Evolutionary conservation across 2,797 vertebrate species (phyloP), one percentile per base, ranked within the genome.

Genomic region (Semaprochilodus insignis): DNA sequence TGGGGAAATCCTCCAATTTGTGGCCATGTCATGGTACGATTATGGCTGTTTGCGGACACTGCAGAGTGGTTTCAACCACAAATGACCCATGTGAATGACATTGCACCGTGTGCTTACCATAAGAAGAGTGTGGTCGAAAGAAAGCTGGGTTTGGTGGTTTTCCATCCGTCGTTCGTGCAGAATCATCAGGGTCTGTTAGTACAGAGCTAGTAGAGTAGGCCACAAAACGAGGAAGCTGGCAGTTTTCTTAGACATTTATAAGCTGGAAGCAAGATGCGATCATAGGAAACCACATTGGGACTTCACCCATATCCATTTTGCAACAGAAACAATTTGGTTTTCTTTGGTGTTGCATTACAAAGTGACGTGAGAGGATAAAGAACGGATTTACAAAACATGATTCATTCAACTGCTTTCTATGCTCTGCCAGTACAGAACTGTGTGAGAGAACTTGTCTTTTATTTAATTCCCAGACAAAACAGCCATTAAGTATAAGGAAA

Each of bases 61-160:
- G 1, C 6, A 40, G 65, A n/a, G 44, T 77, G 54, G 60, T 66
- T 54, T 69, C 54, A 44, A 75, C 87, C 40, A 19, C 66, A 74
- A 69, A 63, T 77, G 40, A 59, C 73, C 76, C 57, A 67, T 81
- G 69, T 16, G 19, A 74, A 69, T 78, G 80, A 88, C 70, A 25
- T 10, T 15, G 78, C 48, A 31, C 48, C 66, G 36, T 74, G 77
- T 55, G 44, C 81, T 87, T 67, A 77, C 63, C 63, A 72, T 73
- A 74, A 59, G 25, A 71, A 78, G 31, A 63, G 15, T 7, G 54
- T 34, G 48, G 36, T 17, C 3, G 8, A 48, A 36, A 31, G 55
- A 7, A 60, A 65, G 55, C 55, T 34, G 36, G 54, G 44, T 54
- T 44, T 67, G 11, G 40, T 51, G 36, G 36, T 34, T 86, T 85